These are phyloP conservation scores for Elephantulus edwardii DNA, from an alignment of 2,113 vertebrate genomes.

Conservation along the genomic window DNA sequence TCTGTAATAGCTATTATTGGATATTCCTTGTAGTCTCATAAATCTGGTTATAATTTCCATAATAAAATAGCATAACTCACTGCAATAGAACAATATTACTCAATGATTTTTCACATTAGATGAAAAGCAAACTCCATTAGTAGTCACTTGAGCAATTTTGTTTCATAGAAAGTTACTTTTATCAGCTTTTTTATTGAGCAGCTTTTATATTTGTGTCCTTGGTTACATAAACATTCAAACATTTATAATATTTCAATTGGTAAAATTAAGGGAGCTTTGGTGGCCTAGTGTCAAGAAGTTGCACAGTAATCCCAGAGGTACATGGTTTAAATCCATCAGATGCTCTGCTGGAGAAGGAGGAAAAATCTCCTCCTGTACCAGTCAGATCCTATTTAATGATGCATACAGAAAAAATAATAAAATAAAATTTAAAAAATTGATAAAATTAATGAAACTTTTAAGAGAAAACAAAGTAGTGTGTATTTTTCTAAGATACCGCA, in stretches of 20 bases:
- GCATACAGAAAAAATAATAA: no score
- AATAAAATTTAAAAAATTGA: no score
- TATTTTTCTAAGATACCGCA: neutral
- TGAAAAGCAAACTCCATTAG: neutral
- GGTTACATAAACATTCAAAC: slow-evolving; percentile 37
- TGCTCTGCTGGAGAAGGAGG: no score
- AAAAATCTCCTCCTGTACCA: no score
- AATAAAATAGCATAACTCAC: neutral
- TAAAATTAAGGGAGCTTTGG: no score
- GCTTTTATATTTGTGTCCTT: neutral
- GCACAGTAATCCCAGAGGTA: no score
- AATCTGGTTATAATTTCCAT: slow-evolving; percentile 33
- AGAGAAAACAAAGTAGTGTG: neutral
- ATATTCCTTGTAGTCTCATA: neutral
- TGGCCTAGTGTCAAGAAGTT: no score
- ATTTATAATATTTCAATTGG: neutral
- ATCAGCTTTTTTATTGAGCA: slow-evolving; percentile 27
- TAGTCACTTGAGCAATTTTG: neutral
- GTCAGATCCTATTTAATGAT: no score
- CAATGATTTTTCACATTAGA: slow-evolving; percentile 22
- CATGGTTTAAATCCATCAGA: no score
- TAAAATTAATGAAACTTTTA: no score
- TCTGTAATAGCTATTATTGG: neutral
- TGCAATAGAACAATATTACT: slow-evolving; percentile 5
- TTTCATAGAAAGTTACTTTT: slow-evolving; percentile 26